Conservation (phyloP, 2,888 invertebrate genomes). For the Melolontha melolontha region DNA sequence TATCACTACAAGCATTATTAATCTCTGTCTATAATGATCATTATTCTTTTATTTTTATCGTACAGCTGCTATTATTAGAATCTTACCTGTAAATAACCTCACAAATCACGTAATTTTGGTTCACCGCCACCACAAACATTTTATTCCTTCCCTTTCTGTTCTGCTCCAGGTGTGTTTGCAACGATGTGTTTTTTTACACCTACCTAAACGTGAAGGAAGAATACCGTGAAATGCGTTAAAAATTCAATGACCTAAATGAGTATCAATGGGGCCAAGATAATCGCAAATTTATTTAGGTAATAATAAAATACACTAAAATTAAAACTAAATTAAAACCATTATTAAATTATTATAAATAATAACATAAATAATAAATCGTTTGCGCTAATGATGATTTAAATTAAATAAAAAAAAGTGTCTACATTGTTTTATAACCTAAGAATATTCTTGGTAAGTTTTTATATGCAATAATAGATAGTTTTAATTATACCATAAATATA, state of each 20-base stretch:
- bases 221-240: neutral
- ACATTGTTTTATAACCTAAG: neutral
- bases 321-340: neutral
- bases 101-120: neutral
- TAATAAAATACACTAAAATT: constrained; percentile 12
- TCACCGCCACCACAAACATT: neutral
- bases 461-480: neutral
- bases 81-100: constrained; percentile 5
- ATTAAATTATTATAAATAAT: no score
- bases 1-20: constrained; percentile 6
- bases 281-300: constrained; percentile 43
- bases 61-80: constrained; percentile 12
- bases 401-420: constrained; percentile 4
- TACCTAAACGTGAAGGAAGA: no score
- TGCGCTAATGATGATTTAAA: neutral
- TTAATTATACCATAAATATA: no score
- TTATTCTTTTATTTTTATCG: constrained; percentile 34
- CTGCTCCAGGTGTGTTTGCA: neutral
- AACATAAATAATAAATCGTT: constrained; percentile 4
- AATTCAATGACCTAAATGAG: constrained; percentile 10
- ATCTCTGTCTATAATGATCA: neutral
- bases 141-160: neutral
- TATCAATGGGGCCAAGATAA: constrained; percentile 15
- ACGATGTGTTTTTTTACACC: neutral
- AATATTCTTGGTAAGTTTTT: constrained; percentile 6